A percentile compares a stretch with the other conserved stretches of the same genome.
phyloP scores from a whole-genome alignment of 2,113 vertebrate species.

The Clinocottus analis region DNA sequence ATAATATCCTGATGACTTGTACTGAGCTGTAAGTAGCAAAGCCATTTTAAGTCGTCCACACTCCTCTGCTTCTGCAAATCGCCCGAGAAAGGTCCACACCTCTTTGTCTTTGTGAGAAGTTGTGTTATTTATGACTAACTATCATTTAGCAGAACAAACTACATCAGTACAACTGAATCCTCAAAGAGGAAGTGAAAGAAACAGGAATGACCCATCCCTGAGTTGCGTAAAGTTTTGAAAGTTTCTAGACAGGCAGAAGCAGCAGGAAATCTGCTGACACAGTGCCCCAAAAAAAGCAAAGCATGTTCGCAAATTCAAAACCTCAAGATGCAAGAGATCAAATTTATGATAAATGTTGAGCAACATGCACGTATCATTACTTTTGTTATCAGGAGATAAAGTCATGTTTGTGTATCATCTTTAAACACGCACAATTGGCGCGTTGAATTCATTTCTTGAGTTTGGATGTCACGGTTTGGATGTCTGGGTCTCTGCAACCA shows the following conservation, averaged over 20 bases:
- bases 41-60: background rate
- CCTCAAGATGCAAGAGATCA: background rate
- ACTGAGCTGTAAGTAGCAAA: background rate
- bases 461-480: background rate
- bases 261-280: constrained; percentile 33
- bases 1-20: background rate
- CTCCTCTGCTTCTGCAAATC: constrained; percentile 1
- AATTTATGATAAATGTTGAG: background rate
- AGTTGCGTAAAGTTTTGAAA: background rate
- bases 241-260: background rate
- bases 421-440: background rate
- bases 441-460: background rate
- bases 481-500: no score
- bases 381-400: background rate
- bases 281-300: background rate
- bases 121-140: background rate
- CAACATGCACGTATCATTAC: no score
- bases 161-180: background rate
- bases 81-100: background rate
- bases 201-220: background rate
- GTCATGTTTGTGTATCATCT: background rate
- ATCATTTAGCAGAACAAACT: background rate
- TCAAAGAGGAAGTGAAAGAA: background rate
- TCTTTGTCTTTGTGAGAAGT: background rate
- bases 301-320: rapidly evolving